A percentile compares a stretch with the other conserved stretches of the same genome.
These are phyloP conservation scores for Xenus cinereus DNA, from an alignment of 2,113 vertebrate genomes.

Conservation along the genomic window DNA sequence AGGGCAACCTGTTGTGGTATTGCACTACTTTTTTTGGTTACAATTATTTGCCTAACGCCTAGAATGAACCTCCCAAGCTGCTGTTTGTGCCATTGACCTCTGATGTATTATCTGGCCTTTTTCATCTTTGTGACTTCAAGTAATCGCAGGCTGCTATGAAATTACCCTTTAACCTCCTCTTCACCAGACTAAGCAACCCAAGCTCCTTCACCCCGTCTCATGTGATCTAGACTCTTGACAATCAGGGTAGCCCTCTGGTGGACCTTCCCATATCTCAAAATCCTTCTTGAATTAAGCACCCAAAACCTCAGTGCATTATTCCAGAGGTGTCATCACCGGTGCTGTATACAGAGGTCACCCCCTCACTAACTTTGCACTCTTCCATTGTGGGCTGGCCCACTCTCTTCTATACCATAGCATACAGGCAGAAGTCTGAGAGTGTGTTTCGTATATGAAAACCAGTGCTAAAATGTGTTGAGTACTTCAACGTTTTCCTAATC, in stretches of 20 bases:
- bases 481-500: neutral
- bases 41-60: neutral
- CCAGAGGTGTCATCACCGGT: neutral
- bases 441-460: neutral
- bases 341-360: neutral
- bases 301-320: neutral
- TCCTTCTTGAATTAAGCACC: neutral
- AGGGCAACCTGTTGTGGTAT: rapidly evolving
- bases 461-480: neutral
- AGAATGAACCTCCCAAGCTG: neutral
- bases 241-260: neutral
- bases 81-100: neutral
- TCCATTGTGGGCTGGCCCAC: neutral
- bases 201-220: neutral
- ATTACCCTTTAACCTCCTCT: neutral
- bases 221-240: neutral
- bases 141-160: neutral
- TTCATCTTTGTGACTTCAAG: neutral
- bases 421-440: neutral
- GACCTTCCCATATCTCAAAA: neutral
- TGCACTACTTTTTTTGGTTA: neutral
- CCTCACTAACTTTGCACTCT: neutral
- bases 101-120: neutral
- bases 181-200: neutral
- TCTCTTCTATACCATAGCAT: neutral